Base-by-base conservation (phyloP, 2,888 invertebrate species). In the Mythimna loreyi region DNA sequence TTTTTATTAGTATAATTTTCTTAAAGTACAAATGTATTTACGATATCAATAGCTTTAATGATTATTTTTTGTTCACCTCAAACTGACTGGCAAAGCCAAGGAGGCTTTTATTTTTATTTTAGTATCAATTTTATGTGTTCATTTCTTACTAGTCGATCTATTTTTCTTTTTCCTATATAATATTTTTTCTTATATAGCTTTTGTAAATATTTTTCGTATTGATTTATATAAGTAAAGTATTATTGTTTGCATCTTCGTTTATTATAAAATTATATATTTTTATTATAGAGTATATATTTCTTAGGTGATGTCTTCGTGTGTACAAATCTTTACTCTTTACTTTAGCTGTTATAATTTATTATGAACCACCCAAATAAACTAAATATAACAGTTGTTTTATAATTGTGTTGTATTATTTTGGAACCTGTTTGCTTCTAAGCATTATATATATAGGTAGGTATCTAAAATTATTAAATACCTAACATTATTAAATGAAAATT, bases 171-270 rank as follows among this genome's bases (percentile, higher is more conserved):
- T 57, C 43, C 66, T 60, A 36, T 66, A 76, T 80, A 67, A 33
- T 58, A 50, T 78, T 53, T 40, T 62, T 72, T 74, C 40, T 71
- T 73, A 78, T 87, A 86, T 87, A 71, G 72, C 94, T 94, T 92
- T 94, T 94, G 94, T 95, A 95, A 94, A 95, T 95, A 94, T 89
- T 80, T 89, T 94, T 93, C 92, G 58, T 93, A 93, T 92, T 72
- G 75, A 85, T 78, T 69, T 94, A 93, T 94, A 78, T 94, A 88
- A 85, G 93, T 94, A 94, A 90, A 89, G 90, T 86, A 87, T 93
- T 94, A 64, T 93, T 94, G 86, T 91, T 94, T 89, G 88, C 90
- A 91, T 90, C 92, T 94, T 92, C 89, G 66, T 83, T 88, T 84
- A 25, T 88, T 85, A 69, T 77, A 76, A 73, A 83, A 78, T 85